A percentile compares a stretch with the other conserved stretches of the same genome.
These are phyloP conservation scores for Pantala flavescens DNA, from an alignment of 1,140 invertebrate genomes.

Conservation along the genomic window DNA sequence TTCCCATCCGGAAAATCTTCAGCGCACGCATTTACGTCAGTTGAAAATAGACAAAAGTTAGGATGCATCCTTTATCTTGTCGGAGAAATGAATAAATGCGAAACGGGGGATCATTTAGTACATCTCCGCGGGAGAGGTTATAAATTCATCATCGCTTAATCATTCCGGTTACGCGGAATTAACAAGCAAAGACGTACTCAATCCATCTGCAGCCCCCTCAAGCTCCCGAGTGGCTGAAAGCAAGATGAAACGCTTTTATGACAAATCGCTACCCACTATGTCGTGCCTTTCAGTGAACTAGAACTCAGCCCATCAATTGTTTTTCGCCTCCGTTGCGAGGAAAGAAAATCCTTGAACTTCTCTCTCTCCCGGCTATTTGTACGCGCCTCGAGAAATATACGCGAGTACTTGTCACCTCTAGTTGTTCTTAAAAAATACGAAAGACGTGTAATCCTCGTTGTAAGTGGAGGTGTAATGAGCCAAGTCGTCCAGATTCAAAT, in stretches of 20 bases:
- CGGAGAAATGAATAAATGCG: too few species aligned
- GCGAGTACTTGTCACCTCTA: too few species aligned
- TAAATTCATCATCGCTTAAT: conserved; percentile 3
- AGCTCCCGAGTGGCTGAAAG: not conserved
- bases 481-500: too few species aligned
- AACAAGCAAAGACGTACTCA: not conserved
- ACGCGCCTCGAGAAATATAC: too few species aligned
- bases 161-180: not conserved
- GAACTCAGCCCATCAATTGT: not conserved
- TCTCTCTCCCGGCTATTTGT: too few species aligned
- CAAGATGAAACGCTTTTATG: conserved; percentile 2
- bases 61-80: too few species aligned
- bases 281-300: not conserved
- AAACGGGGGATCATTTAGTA: not conserved
- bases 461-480: too few species aligned
- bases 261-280: not conserved
- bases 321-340: not conserved
- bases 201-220: not conserved
- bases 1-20: too few species aligned
- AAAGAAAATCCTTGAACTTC: not conserved
- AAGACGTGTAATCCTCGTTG: too few species aligned
- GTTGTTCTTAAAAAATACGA: too few species aligned
- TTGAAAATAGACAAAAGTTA: too few species aligned
- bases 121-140: not conserved
- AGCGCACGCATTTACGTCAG: too few species aligned